These are phyloP conservation scores for Garra rufa DNA, from an alignment of 2,113 vertebrate species.

Conservation along the genomic window DNA sequence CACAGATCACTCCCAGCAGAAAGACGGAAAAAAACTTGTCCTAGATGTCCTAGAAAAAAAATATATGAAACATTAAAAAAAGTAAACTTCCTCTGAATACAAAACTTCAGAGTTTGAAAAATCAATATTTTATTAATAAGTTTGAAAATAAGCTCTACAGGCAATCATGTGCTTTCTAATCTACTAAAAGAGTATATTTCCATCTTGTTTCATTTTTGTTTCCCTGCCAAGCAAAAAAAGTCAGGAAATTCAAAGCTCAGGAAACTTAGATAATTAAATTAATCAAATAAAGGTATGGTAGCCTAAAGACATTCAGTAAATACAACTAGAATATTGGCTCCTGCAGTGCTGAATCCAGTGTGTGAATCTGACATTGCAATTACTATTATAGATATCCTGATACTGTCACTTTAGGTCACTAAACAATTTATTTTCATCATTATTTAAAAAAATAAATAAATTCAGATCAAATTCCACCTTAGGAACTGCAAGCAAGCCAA, in stretches of 20 bases:
- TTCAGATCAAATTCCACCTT: neutral
- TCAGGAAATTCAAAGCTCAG: neutral
- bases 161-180: neutral
- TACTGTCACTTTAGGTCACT: neutral
- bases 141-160: neutral
- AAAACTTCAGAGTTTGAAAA: conserved; percentile 8
- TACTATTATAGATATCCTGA: neutral
- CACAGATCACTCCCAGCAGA: conserved; percentile 5
- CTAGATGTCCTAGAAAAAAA: neutral
- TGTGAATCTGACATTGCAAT: neutral
- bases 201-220: neutral
- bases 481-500: neutral
- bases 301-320: neutral
- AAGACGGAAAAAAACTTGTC: neutral
- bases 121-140: conserved; percentile 10
- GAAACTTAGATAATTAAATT: neutral
- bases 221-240: neutral
- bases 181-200: conserved; percentile 34
- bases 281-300: neutral
- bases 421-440: neutral
- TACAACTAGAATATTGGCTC: neutral
- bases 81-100: neutral
- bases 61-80: neutral
- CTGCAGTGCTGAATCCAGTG: neutral
- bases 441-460: neutral